A percentile compares a stretch with the other conserved stretches of the same genome.
These are phyloP conservation scores for Artibeus jamaicensis DNA, from an alignment of 2,797 vertebrate species.

Conservation along the genomic window DNA sequence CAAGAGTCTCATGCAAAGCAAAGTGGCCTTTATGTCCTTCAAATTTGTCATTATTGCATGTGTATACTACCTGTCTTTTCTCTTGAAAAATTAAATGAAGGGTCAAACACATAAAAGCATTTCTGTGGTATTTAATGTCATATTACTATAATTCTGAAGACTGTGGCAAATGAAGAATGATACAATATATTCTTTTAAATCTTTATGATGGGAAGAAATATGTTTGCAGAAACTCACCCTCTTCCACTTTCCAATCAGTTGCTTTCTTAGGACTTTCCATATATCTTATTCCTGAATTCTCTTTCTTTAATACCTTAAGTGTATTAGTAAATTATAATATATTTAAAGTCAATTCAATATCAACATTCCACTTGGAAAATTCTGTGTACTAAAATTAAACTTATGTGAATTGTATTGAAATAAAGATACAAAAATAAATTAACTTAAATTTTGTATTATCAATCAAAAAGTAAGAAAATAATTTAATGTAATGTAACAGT, in stretches of 20 bases:
- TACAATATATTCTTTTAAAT: background rate
- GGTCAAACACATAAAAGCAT: background rate
- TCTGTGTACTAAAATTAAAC: constrained; percentile 3
- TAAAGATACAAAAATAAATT: constrained; percentile 6
- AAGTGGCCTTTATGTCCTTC: background rate
- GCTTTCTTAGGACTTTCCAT: background rate
- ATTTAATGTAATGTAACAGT: background rate
- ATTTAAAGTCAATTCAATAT: background rate
- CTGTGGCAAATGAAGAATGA: background rate
- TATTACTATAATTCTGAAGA: background rate
- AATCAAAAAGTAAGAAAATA: constrained; percentile 16
- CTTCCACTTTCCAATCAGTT: background rate
- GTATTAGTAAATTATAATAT: background rate
- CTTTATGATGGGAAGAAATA: background rate
- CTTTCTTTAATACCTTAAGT: background rate
- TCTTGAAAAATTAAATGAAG: background rate
- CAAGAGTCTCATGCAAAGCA: background rate
- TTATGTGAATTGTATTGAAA: background rate
- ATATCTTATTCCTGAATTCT: background rate
- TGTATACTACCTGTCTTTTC: background rate
- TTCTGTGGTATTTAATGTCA: background rate
- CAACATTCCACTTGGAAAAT: constrained; percentile 30
- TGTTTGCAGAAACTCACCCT: background rate
- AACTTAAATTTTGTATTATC: background rate
- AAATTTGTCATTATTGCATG: background rate